Evolutionary conservation across 2,797 vertebrate species (phyloP).

Genomic region (Argya squamiceps): DNA sequence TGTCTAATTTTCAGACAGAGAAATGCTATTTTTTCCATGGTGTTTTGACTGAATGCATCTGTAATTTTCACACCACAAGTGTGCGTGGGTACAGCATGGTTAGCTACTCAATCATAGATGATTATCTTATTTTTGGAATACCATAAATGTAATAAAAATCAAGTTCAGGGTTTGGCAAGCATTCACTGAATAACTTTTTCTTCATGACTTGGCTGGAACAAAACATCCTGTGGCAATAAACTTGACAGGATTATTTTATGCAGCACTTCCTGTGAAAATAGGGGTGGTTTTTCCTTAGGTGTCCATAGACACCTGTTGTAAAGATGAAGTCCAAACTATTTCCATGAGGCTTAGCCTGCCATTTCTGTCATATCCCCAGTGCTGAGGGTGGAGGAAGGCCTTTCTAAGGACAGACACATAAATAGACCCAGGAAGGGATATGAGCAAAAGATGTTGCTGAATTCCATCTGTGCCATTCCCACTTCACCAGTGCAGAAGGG

Average conservation of each 20-base stretch:
- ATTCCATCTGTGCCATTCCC: not conserved
- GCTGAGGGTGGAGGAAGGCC: not conserved
- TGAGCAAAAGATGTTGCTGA: not conserved
- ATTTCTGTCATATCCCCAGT: not conserved
- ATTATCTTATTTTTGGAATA: slow-evolving; percentile 74
- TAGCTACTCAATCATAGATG: slow-evolving; percentile 66
- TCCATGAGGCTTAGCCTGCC: not conserved
- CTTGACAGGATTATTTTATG: not conserved
- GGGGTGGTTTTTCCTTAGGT: not conserved
- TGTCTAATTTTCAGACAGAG: slow-evolving; percentile 61
- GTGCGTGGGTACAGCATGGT: slow-evolving; percentile 68
- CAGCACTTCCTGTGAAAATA: not conserved
- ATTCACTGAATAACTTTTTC: slow-evolving; percentile 45
- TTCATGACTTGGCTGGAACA: slow-evolving; percentile 34
- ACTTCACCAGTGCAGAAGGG: not conserved
- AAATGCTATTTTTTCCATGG: slow-evolving; percentile 58
- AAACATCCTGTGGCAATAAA: slow-evolving; percentile 10
- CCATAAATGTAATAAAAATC: slow-evolving; percentile 67
- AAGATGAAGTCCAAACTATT: not conserved
- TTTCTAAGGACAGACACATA: not conserved
- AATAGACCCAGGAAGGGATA: not conserved
- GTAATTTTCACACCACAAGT: slow-evolving; percentile 76
- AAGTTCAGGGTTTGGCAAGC: slow-evolving; percentile 38
- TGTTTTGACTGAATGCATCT: slow-evolving; percentile 70
- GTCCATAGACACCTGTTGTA: not conserved